Base-by-base conservation (phyloP, 1,140 invertebrate species). In the Drosophila sp. region DNA sequence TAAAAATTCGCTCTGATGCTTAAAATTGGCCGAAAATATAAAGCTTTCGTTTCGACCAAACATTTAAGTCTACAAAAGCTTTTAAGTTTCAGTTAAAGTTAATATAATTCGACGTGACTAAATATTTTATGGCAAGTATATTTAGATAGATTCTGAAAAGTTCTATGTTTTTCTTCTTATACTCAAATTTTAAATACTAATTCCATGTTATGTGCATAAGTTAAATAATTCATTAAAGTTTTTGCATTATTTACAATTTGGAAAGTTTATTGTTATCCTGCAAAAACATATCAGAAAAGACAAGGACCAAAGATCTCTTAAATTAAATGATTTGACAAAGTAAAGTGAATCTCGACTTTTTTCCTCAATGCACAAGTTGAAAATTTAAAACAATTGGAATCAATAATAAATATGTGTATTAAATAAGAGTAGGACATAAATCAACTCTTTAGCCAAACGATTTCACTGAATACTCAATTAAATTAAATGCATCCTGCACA, bases 51-150 rank as follows among this genome's bases (percentile, higher is more conserved):
- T 38, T 4, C 9, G 36, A 11, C 4, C 7, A 14, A 43, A 14
- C 21, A 4, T 46, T 29, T 3, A 59, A 46, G 14, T 59, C 57
- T 59, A 45, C 57, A 59, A 45, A 13, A 38, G 36, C 36, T 38
- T 38, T 38, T 0, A n/a, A 13, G 4, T 38, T 6, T 38, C 3
- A 13, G n/a, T 38, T 38, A 38, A 13, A 38, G 11, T 9, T 38
- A 1, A n/a, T 38, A 38, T 9, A 16, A 13, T 16, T 43, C 7
- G 18, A 18, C 3, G 6, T 21, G 21, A 41, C 7, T 0, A 41
- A n/a, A 38, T 13, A 38, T 13, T 38, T 29, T 29, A 29, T 29
- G 6, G 27, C 2, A 29, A 29, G 2, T 2, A 38, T 13, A 4
- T 38, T 13, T 6, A n/a, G 36, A 2, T 13, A 38, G 5, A 2